A percentile compares a stretch with the other conserved stretches of the same genome.
These are phyloP conservation scores for Sylvicola cinctus DNA, from an alignment of 2,888 invertebrate species.

Conservation along the genomic window DNA sequence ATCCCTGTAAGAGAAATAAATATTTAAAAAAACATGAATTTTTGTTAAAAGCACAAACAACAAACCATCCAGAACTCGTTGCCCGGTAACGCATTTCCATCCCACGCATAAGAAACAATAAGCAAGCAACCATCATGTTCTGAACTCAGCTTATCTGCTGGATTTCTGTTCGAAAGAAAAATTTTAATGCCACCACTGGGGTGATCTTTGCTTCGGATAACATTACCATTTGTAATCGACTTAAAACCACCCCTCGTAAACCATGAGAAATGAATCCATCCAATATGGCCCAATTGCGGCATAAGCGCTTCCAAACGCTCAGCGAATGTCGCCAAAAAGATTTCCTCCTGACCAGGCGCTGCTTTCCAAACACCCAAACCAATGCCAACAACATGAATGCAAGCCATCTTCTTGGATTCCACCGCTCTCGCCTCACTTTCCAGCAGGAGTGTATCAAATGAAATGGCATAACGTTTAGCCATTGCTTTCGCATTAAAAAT, in stretches of 20 bases:
- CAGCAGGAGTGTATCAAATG: slow-evolving; percentile 37
- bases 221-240: slow-evolving; percentile 26
- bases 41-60: too few species aligned
- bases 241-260: slow-evolving; percentile 29
- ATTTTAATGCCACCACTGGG: slow-evolving; percentile 28
- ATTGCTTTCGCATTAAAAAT: too few species aligned
- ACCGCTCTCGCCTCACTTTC: slow-evolving; percentile 38
- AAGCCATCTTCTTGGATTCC: slow-evolving; percentile 30
- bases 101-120: slow-evolving; percentile 50
- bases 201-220: slow-evolving; percentile 13
- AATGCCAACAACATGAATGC: slow-evolving; percentile 42
- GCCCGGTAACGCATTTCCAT: slow-evolving; percentile 49
- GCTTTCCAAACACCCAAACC: slow-evolving; percentile 46
- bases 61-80: slow-evolving; percentile 47
- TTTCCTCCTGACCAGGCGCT: slow-evolving; percentile 35
- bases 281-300: slow-evolving; percentile 29
- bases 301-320: slow-evolving; percentile 33
- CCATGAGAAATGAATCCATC: slow-evolving; percentile 45
- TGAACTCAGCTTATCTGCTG: slow-evolving; percentile 29
- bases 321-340: slow-evolving; percentile 41
- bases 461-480: slow-evolving; percentile 28
- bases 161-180: slow-evolving; percentile 31
- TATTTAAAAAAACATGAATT: too few species aligned
- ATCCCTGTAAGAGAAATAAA: neutral
- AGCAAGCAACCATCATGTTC: slow-evolving; percentile 29